Evolutionary conservation across 2,888 invertebrate genomes (phyloP).

Genomic region (Papilio protenor): DNA sequence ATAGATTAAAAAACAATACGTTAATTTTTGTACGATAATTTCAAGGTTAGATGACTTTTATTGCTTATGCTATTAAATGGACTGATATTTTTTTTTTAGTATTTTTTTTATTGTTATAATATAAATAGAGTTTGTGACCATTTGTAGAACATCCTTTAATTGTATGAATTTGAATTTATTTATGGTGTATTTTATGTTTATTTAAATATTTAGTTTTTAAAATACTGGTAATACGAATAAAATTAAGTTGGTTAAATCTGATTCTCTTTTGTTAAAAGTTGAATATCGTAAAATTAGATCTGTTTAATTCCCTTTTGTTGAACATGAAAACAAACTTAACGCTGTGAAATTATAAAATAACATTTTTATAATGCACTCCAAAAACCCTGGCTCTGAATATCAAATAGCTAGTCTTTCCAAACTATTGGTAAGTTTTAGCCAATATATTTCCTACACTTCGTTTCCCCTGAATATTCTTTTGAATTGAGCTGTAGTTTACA

Average conservation of each 20-base stretch:
- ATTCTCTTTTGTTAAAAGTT: not conserved
- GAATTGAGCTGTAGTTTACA: too few species aligned
- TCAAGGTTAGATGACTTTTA: slow-evolving; percentile 21
- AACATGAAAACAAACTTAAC: not conserved
- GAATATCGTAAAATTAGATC: not conserved
- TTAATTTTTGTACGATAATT: slow-evolving; percentile 35
- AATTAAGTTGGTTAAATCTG: not conserved
- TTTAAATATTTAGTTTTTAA: not conserved
- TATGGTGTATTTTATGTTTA: not conserved
- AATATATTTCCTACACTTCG: too few species aligned
- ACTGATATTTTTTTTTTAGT: slow-evolving; percentile 34
- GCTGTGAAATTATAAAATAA: not conserved
- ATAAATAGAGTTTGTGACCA: not conserved
- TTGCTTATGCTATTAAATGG: slow-evolving; percentile 35
- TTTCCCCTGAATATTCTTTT: too few species aligned
- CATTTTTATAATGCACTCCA: too few species aligned
- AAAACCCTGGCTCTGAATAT: too few species aligned
- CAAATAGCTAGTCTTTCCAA: too few species aligned
- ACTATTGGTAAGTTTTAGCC: too few species aligned
- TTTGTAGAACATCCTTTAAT: not conserved
- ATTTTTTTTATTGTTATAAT: not conserved
- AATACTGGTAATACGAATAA: not conserved
- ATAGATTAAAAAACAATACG: not conserved
- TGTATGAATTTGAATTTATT: not conserved
- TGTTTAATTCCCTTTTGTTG: not conserved